A percentile compares a stretch with the other conserved stretches of the same genome.
phyloP scores from a whole-genome alignment of 2,888 invertebrate genomes.

The Steromphala cineraria region DNA sequence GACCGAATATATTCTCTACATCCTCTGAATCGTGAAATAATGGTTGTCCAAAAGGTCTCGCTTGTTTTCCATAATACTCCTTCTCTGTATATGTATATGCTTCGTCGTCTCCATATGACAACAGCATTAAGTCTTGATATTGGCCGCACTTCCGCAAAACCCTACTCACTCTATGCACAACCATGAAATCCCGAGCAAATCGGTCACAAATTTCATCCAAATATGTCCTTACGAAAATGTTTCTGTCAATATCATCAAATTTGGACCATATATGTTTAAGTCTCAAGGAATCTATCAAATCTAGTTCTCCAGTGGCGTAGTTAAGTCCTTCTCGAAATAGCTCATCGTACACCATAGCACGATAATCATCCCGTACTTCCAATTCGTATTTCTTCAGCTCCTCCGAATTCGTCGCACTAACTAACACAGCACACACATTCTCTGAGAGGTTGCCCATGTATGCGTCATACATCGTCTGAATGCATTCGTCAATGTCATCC shows the following conservation, averaged over 20 bases:
- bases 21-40: constrained; percentile 64
- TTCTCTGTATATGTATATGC: constrained; percentile 63
- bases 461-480: constrained; percentile 65
- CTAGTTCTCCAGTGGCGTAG: constrained; percentile 52
- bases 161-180: constrained; percentile 62
- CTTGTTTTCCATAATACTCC: constrained; percentile 54
- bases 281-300: constrained; percentile 51
- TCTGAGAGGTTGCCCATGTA: constrained; percentile 64
- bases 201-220: constrained; percentile 61
- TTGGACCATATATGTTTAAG: constrained; percentile 59
- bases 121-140: constrained; percentile 68
- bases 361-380: constrained; percentile 57
- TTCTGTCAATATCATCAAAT: constrained; percentile 51
- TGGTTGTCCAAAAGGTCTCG: constrained; percentile 55
- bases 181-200: constrained; percentile 65
- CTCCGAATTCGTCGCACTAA: constrained; percentile 61
- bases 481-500: constrained; percentile 65
- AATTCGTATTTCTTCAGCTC: constrained; percentile 57
- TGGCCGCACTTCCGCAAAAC: constrained; percentile 68
- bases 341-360: constrained; percentile 58
- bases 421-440: constrained; percentile 61
- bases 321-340: constrained; percentile 60
- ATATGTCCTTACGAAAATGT: constrained; percentile 59
- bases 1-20: constrained; percentile 60
- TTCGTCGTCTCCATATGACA: constrained; percentile 62